Conservation (phyloP, 1,140 invertebrate genomes). For the Ylistrum balloti region DNA sequence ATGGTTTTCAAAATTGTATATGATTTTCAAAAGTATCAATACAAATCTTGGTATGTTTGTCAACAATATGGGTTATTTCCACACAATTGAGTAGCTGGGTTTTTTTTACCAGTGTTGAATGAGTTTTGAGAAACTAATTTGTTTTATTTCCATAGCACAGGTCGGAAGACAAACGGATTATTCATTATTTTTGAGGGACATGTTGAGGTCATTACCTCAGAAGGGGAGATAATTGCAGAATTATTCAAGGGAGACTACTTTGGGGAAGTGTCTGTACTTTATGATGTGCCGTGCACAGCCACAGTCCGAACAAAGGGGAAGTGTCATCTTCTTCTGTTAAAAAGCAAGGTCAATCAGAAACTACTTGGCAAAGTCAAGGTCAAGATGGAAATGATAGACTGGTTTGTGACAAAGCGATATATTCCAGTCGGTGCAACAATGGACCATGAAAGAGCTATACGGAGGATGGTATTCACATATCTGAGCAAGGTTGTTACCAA, state of each 20-base stretch:
- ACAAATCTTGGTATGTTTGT: too few relatives aligned
- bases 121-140: too few relatives aligned
- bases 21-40: too few relatives aligned
- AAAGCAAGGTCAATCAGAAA: constrained; percentile 9
- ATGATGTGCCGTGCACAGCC: constrained; percentile 54
- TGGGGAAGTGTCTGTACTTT: constrained; percentile 59
- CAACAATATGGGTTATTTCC: too few relatives aligned
- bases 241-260: constrained; percentile 54
- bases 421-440: constrained; percentile 50
- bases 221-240: constrained; percentile 51
- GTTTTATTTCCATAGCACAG: constrained; percentile 20
- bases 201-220: constrained; percentile 48
- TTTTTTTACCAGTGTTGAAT: too few relatives aligned
- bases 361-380: constrained; percentile 52
- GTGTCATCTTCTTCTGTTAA: constrained; percentile 46
- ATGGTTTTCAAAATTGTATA: too few relatives aligned
- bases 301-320: constrained; percentile 51
- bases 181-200: constrained; percentile 55
- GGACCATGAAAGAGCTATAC: constrained; percentile 48
- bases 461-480: constrained; percentile 49
- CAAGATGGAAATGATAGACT: constrained; percentile 55
- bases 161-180: constrained; percentile 49
- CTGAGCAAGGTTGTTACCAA: constrained; percentile 40
- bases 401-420: constrained; percentile 57
- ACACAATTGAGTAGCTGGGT: too few relatives aligned